Conservation (phyloP, 2,888 invertebrate species). For the Creontiades dilutus region DNA sequence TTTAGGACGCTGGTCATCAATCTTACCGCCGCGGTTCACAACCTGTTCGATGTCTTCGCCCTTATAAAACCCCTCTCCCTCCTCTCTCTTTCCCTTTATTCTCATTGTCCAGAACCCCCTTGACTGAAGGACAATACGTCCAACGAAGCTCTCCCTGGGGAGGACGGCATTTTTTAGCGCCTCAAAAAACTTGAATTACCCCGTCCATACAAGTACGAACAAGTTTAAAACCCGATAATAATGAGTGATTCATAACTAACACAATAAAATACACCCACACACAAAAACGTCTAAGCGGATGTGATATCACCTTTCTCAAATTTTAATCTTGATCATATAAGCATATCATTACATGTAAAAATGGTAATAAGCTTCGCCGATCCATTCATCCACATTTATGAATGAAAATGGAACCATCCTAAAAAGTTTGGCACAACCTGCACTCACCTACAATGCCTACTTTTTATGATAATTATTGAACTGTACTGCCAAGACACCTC, state of each 20-base stretch:
- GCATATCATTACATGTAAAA: no score
- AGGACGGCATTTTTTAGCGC: not conserved
- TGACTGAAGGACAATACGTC: not conserved
- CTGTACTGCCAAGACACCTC: no score
- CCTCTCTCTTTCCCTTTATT: not conserved
- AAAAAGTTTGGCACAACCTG: no score
- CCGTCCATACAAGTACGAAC: not conserved
- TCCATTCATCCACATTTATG: no score
- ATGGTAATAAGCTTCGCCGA: no score
- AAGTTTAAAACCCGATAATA: not conserved
- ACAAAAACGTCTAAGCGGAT: not conserved
- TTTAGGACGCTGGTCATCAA: constrained; percentile 25
- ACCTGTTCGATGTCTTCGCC: constrained; percentile 42
- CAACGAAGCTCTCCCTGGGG: not conserved
- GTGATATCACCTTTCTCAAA: no score
- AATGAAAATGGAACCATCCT: no score
- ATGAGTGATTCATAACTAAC: not conserved
- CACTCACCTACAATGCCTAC: no score
- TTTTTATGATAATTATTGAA: no score
- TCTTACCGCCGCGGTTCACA: constrained; percentile 44
- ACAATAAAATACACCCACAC: not conserved
- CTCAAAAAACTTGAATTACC: not conserved
- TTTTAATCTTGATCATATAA: no score
- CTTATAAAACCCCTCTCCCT: not conserved
- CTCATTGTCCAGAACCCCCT: not conserved